phyloP scores from a whole-genome alignment of 2,113 vertebrate genomes.

The Pomatorhinus ruficollis region DNA sequence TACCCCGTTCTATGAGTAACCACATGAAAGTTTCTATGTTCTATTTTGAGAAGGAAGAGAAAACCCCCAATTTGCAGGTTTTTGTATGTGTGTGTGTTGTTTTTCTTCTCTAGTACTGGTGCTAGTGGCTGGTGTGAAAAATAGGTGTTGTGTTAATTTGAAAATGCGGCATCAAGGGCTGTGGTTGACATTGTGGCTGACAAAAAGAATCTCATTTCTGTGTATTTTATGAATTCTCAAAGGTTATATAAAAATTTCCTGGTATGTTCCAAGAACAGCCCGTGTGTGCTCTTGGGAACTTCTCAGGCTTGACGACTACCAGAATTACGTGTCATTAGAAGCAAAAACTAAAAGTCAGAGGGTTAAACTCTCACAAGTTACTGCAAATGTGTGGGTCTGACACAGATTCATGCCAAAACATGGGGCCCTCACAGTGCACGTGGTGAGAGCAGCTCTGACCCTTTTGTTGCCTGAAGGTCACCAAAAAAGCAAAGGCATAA shows the following conservation, averaged over 20 bases:
- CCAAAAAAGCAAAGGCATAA: neutral
- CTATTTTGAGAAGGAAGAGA: slow-evolving; percentile 42
- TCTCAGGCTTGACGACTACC: neutral
- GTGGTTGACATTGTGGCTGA: neutral
- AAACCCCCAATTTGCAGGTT: neutral
- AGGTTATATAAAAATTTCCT: neutral
- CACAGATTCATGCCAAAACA: neutral
- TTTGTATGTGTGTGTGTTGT: neutral
- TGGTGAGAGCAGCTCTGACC: neutral
- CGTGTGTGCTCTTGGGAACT: neutral
- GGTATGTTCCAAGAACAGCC: neutral
- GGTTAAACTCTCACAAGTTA: neutral
- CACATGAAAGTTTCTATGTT: slow-evolving; percentile 15
- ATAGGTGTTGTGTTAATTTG: neutral
- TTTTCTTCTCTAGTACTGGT: neutral
- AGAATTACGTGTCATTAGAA: neutral
- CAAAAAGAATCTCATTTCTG: neutral
- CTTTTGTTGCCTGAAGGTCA: neutral
- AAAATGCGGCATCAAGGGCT: neutral
- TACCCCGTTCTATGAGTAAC: neutral
- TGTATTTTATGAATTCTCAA: neutral
- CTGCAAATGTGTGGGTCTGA: neutral
- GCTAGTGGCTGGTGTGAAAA: slow-evolving; percentile 14
- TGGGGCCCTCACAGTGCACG: neutral
- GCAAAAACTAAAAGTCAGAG: neutral